Evolutionary conservation across 2,113 vertebrate species (phyloP).

Genomic region (Oreochromis spilurus): DNA sequence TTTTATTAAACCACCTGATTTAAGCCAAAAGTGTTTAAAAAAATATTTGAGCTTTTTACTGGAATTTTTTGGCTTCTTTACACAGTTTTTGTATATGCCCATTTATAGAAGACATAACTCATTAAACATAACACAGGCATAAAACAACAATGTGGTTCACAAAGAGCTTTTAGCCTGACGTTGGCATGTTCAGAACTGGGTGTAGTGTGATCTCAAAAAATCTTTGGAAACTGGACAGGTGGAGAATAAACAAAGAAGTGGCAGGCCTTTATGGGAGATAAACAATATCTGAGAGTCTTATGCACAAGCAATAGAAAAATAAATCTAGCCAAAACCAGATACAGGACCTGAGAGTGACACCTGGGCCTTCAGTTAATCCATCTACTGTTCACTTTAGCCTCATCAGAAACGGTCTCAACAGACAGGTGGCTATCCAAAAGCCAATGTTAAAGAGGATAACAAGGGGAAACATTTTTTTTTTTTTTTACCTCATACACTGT

Average conservation of each 20-base stretch:
- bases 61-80: not conserved
- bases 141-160: not conserved
- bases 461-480: not conserved
- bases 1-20: not conserved
- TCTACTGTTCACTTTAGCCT: not conserved
- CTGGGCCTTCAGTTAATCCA: not conserved
- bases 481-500: not conserved
- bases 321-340: not conserved
- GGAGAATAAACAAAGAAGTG: not conserved
- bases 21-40: accelerated
- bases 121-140: not conserved
- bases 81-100: not conserved
- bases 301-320: not conserved
- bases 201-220: not conserved
- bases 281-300: not conserved
- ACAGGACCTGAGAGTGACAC: not conserved
- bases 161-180: not conserved
- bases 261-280: not conserved
- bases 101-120: not conserved
- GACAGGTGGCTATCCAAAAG: not conserved
- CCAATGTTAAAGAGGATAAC: not conserved
- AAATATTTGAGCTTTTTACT: not conserved
- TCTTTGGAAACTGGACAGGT: not conserved
- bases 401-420: not conserved
- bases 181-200: not conserved